phyloP scores from a whole-genome alignment of 92 coral and sea anemone species.

The Ricordea florida region DNA sequence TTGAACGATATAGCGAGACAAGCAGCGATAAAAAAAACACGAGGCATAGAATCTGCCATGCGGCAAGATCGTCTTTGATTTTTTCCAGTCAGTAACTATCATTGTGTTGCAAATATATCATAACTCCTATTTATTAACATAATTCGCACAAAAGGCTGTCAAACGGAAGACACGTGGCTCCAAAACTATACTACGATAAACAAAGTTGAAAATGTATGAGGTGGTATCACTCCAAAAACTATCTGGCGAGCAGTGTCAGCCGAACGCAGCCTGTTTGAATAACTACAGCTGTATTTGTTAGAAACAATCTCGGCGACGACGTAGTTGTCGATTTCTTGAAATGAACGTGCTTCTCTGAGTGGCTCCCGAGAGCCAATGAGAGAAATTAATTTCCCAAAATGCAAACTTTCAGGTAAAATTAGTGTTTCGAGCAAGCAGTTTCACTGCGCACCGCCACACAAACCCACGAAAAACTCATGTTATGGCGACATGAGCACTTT shows the following conservation, averaged over 20 bases:
- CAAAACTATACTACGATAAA: slow-evolving; percentile 65
- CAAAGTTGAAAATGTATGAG: slow-evolving; percentile 65
- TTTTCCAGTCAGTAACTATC: slow-evolving; percentile 63
- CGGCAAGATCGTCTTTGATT: slow-evolving; percentile 19
- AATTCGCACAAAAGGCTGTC: slow-evolving; percentile 90
- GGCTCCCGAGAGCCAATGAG: slow-evolving; percentile 66
- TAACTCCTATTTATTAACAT: slow-evolving; percentile 78
- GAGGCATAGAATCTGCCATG: slow-evolving; percentile 8
- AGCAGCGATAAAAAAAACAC: too few species aligned
- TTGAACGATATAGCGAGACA: too few species aligned
- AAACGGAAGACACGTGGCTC: slow-evolving; percentile 90
- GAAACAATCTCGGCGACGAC: slow-evolving; percentile 55
- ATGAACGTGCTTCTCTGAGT: slow-evolving; percentile 71
- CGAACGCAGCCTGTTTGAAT: slow-evolving; percentile 70
- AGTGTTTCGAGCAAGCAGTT: slow-evolving; percentile 15
- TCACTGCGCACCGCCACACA: neutral
- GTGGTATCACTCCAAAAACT: slow-evolving; percentile 53
- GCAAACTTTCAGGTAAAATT: slow-evolving; percentile 40
- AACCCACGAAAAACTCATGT: neutral
- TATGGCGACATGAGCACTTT: slow-evolving; percentile 7
- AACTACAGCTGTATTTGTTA: slow-evolving; percentile 86
- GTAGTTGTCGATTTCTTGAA: slow-evolving; percentile 71
- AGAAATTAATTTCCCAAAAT: slow-evolving; percentile 61
- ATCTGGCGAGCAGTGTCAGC: slow-evolving; percentile 45
- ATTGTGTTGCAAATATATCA: slow-evolving; percentile 79